Conservation (phyloP, 2,888 invertebrate genomes). For the Frankliniella intonsa region DNA sequence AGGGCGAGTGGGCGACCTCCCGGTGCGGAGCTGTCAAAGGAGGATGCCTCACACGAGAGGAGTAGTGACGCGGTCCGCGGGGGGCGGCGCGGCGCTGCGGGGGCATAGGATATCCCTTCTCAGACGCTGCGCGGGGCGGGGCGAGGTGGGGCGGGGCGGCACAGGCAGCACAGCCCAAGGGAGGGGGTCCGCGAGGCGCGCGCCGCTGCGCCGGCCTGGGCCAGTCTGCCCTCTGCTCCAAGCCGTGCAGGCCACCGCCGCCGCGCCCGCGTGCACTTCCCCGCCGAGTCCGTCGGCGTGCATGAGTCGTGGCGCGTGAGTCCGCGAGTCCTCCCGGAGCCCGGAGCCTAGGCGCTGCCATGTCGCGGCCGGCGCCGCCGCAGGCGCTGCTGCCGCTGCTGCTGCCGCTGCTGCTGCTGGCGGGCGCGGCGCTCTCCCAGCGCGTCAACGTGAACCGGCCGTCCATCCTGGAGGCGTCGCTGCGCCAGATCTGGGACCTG, state of each 20-base stretch:
- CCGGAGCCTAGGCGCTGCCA: neutral
- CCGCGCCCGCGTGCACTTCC: neutral
- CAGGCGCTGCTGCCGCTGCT: neutral
- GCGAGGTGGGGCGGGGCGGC: neutral
- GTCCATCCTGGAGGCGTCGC: constrained; percentile 17
- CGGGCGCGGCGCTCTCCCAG: neutral
- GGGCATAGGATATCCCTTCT: neutral
- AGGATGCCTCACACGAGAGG: neutral
- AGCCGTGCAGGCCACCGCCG: neutral
- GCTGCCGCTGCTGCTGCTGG: neutral
- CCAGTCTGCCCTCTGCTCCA: constrained; percentile 5
- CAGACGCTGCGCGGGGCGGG: neutral
- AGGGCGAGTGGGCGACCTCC: neutral
- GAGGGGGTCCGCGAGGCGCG: neutral
- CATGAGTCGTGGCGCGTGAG: neutral
- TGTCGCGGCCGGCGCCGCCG: neutral
- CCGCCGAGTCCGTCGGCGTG: neutral
- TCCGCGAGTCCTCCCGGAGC: neutral
- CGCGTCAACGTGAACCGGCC: neutral
- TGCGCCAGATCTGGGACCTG: constrained; percentile 43
- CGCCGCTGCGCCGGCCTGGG: neutral
- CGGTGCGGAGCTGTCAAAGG: too few relatives aligned
- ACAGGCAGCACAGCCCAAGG: neutral
- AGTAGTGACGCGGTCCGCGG: neutral
- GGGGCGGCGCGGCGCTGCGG: neutral